A percentile compares a stretch with the other conserved stretches of the same genome.
phyloP scores from a whole-genome alignment of 30 jellyfish, hydroid and myxozoan genomes.

The Mastigias papua region DNA sequence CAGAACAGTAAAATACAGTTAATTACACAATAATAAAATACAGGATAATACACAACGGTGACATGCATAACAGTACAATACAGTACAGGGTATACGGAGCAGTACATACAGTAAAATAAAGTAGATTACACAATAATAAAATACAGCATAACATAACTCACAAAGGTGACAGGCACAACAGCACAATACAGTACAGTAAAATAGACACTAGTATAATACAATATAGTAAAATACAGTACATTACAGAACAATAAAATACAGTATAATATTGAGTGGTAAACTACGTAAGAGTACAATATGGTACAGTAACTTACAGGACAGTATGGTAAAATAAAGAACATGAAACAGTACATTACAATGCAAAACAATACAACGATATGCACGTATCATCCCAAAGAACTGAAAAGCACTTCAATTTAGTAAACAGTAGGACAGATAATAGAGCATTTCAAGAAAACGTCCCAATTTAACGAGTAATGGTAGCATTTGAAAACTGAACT shows the following conservation, averaged over 20 bases:
- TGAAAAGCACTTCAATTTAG: no score
- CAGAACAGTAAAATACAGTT: slow-evolving; percentile 2
- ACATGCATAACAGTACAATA: neutral
- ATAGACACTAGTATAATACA: slow-evolving; percentile 3
- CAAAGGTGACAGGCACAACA: neutral
- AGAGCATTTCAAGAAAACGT: no score
- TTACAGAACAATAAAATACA: slow-evolving; percentile 1
- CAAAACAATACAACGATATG: neutral
- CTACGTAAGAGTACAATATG: neutral
- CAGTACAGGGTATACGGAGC: neutral
- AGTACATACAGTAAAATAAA: neutral
- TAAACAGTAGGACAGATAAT: no score
- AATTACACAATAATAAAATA: neutral
- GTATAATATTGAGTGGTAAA: neutral
- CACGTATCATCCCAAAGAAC: no score
- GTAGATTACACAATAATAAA: neutral
- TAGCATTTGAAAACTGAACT: no score
- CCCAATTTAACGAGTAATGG: no score
- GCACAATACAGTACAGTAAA: slow-evolving; percentile 13
- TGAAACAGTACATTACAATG: neutral
- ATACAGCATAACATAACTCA: neutral
- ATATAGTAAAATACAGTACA: slow-evolving; percentile 22
- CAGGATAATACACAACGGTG: no score
- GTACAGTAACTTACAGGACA: neutral
- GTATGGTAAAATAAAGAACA: neutral